Evolutionary conservation across 92 coral and sea anemone genomes (phyloP), one percentile per base, ranked within the genome.

Genomic region (Heteractis magnifica): DNA sequence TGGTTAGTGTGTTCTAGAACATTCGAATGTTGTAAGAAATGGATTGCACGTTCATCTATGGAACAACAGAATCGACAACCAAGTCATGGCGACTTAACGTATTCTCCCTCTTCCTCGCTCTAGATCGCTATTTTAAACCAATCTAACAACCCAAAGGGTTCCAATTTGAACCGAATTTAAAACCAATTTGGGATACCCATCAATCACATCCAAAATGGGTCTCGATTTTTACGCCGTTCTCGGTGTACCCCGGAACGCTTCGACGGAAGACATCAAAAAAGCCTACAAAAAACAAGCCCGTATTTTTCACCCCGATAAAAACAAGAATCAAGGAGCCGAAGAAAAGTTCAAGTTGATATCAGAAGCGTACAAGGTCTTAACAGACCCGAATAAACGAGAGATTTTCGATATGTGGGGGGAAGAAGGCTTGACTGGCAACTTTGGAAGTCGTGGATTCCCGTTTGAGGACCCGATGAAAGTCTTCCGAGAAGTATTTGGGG

Each of bases 271-370:
- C 44, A 94, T 97, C 84, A 94, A 92, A 80, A 97, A 92, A 85
- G 98, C 97, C 0, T 97, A 94, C 89, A 97, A 94, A 77, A 92
- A 89, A 82, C 94, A 94, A 86, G 99, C 99, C 44, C 75, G 95
- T 79, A 84, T 91, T 19, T 97, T 84, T 87, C 99, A 97, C 72
- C 99, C 99, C 8, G 99, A 97, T 86, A 97, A 97, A 80, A 97
- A 97, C 88, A 97, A 94, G 83, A 93, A 75, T 80, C 89, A 90
- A 71, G 98, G 86, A 44, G 98, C 99, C 52, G 97, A 89, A 71
- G 99, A 94, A 52, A 90, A 82, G 76, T 97, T 97, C 79, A 97
- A 97, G 85, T 91, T 89, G 79, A 90, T 97, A 44, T 91, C 99
- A 26, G 99, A 97, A 83, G 99, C 99, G 10, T 97, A 94, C 78